A percentile compares a stretch with the other conserved stretches of the same genome.
These are phyloP conservation scores for Frieseomelitta varia DNA, from an alignment of 1,140 invertebrate genomes.

Conservation along the genomic window DNA sequence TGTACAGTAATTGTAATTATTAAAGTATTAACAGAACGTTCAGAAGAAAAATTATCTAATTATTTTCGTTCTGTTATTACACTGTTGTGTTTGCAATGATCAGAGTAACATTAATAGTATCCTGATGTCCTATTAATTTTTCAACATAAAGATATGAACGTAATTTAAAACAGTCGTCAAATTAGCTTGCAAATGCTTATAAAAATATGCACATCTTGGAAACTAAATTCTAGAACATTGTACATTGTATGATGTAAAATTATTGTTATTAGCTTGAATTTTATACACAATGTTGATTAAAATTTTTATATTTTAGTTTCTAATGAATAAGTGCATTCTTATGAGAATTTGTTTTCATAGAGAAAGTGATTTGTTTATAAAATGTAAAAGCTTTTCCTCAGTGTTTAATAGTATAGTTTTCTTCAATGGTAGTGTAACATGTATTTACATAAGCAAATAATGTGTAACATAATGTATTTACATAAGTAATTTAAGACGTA, in stretches of 20 bases:
- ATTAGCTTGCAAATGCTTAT: slow-evolving; percentile 29
- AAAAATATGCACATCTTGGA: neutral
- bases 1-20: neutral
- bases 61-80: slow-evolving; percentile 26
- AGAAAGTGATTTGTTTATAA: neutral
- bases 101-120: neutral
- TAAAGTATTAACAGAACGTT: neutral
- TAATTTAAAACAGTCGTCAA: slow-evolving; percentile 7
- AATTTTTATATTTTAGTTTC: neutral
- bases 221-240: neutral
- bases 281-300: slow-evolving; percentile 6
- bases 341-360: neutral
- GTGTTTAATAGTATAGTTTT: neutral
- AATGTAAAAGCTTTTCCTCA: neutral
- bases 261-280: neutral
- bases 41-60: neutral
- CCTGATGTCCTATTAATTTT: slow-evolving; percentile 2
- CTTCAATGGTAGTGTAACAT: neutral
- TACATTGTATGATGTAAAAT: neutral
- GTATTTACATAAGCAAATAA: neutral
- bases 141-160: slow-evolving; percentile 7
- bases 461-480: neutral
- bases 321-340: neutral
- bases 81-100: neutral
- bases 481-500: neutral